phyloP scores from a whole-genome alignment of 2,888 invertebrate genomes.

The Eristalis tenax region DNA sequence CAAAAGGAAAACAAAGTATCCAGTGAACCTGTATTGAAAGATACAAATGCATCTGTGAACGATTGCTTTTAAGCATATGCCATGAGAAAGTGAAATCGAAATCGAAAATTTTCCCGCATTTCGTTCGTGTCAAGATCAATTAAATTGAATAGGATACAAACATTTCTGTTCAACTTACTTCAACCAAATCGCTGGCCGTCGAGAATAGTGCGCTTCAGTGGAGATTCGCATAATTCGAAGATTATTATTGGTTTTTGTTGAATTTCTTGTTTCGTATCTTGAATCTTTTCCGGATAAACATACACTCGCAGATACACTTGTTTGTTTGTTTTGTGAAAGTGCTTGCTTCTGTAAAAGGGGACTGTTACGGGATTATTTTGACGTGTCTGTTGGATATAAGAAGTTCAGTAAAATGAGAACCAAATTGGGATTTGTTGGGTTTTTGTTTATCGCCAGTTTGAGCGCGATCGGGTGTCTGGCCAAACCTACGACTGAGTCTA shows the following conservation, averaged over 20 bases:
- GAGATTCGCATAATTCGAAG: slow-evolving; percentile 40
- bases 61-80: slow-evolving; percentile 14
- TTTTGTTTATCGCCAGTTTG: slow-evolving; percentile 43
- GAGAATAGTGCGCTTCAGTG: slow-evolving; percentile 7
- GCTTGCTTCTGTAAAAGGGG: slow-evolving; percentile 49
- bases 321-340: slow-evolving; percentile 56
- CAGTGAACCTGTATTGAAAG: slow-evolving; percentile 43
- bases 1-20: slow-evolving; percentile 5
- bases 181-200: not conserved
- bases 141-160: slow-evolving; percentile 26
- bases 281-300: slow-evolving; percentile 49
- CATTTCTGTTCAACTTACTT: not conserved
- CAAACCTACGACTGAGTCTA: slow-evolving; percentile 67
- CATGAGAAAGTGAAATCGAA: slow-evolving; percentile 64
- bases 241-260: slow-evolving; percentile 22
- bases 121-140: slow-evolving; percentile 40
- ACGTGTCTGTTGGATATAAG: slow-evolving; percentile 11
- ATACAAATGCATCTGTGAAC: slow-evolving; percentile 50
- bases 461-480: slow-evolving; percentile 41
- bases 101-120: slow-evolving; percentile 29
- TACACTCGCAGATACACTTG: not conserved
- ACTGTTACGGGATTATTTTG: slow-evolving; percentile 19
- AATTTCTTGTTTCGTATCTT: not conserved
- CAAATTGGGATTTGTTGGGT: slow-evolving; percentile 60
- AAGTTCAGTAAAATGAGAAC: slow-evolving; percentile 48